These are phyloP conservation scores for Euphydryas editha DNA, from an alignment of 2,888 invertebrate genomes.

Conservation along the genomic window DNA sequence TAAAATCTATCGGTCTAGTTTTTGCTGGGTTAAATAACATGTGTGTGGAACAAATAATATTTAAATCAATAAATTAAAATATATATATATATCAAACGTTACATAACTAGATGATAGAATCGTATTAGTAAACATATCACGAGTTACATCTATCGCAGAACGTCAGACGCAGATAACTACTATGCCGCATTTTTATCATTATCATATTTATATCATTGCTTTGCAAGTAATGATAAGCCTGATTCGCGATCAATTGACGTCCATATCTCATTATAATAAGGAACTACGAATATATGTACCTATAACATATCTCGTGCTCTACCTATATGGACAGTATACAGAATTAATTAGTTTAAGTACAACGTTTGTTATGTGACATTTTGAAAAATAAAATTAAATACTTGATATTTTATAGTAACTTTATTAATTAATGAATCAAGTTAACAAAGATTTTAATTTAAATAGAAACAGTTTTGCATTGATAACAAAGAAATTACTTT, in stretches of 20 bases:
- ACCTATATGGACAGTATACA: constrained; percentile 37
- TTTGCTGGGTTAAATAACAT: no score
- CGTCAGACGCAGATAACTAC: constrained; percentile 1
- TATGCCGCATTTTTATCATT: constrained; percentile 63
- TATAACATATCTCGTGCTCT: background rate
- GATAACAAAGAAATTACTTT: no score
- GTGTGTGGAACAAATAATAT: no score
- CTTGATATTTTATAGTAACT: no score
- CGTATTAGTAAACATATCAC: background rate
- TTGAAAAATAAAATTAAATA: background rate
- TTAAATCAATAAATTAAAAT: no score
- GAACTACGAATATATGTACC: constrained; percentile 5
- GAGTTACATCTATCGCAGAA: background rate
- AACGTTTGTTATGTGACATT: constrained; percentile 5
- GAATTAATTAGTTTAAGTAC: constrained; percentile 19
- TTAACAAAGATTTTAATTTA: no score
- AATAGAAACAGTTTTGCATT: no score
- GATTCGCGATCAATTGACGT: constrained; percentile 42
- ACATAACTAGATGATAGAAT: background rate
- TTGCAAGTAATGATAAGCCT: constrained; percentile 68
- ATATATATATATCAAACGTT: no score
- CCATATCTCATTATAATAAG: constrained; percentile 48
- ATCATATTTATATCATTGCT: constrained; percentile 68
- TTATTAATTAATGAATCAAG: no score
- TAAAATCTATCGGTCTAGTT: no score